These are phyloP conservation scores for Chironomus tepperi DNA, from an alignment of 1,140 invertebrate genomes.

Conservation along the genomic window DNA sequence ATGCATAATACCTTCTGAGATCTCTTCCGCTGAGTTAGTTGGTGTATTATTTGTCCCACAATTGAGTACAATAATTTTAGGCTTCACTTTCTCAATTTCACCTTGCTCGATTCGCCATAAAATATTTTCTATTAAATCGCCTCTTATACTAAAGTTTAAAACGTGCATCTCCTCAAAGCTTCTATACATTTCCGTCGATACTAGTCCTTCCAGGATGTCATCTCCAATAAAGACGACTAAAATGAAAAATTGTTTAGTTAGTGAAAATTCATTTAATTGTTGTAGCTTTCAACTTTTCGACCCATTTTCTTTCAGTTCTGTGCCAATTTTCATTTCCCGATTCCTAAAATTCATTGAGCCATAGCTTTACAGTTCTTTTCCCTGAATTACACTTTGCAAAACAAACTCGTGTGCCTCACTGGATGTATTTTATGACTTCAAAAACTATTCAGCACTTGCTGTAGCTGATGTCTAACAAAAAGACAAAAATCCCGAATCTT, in stretches of 20 bases:
- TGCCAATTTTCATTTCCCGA: too few relatives aligned
- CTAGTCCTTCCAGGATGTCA: slow-evolving; percentile 68
- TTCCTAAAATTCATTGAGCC: too few relatives aligned
- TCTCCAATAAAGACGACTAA: slow-evolving; percentile 80
- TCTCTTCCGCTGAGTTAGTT: slow-evolving; percentile 59
- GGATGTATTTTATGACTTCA: too few relatives aligned
- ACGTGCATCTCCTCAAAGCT: slow-evolving; percentile 80
- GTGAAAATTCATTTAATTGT: background rate
- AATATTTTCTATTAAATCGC: slow-evolving; percentile 78
- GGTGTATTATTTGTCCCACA: slow-evolving; percentile 81
- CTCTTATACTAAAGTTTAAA: slow-evolving; percentile 83
- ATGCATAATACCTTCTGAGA: slow-evolving; percentile 69
- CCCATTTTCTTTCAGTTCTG: too few relatives aligned
- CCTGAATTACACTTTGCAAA: too few relatives aligned
- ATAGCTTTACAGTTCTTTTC: too few relatives aligned
- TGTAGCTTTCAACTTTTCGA: too few relatives aligned
- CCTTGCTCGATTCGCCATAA: slow-evolving; percentile 83
- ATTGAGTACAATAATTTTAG: slow-evolving; percentile 80
- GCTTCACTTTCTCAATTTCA: slow-evolving; percentile 75
- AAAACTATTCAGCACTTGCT: too few relatives aligned
- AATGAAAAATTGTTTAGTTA: background rate
- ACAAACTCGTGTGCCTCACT: too few relatives aligned
- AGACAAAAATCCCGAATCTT: too few relatives aligned
- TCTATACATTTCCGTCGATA: slow-evolving; percentile 69
- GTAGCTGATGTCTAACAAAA: too few relatives aligned